Base-by-base conservation (phyloP, 1,140 invertebrate genomes). In the Trichogramma pretiosum region DNA sequence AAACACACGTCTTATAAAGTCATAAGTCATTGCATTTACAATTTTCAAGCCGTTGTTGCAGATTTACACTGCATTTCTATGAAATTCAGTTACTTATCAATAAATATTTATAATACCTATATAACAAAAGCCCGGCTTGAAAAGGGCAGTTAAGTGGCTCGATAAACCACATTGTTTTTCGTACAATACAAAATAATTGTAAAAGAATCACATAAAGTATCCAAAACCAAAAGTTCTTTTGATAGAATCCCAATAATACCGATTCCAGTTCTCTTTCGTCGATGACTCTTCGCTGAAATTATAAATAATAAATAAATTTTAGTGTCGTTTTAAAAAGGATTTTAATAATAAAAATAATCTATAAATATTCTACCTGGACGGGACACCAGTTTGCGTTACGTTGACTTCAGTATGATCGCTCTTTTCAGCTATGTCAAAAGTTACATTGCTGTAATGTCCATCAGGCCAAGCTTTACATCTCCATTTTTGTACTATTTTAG, bases 181-280 rank as follows among this genome's bases (percentile, higher is more conserved):
- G 35, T 33, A 41, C 17, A 17, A 42, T 14, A n/a, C 42, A 18
- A 44, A 38, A 26, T 41, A 5, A 50, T 17, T 33, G 26, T 14
- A 41, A 46, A 21, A 13, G 8, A 54, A 77, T 79, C 77, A 80
- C 72, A 89, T 76, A 58, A 85, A 84, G 8, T 80, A 81, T 21
- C 89, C 92, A 67, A 90, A 96, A 26, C 92, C 91, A 70, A 96
- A 95, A 1, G 87, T 85, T 62, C 86, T 79, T 70, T 90, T 93
- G 58, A 97, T 94, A 50, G 88, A 80, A 56, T 92, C 82, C 81
- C 90, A 96, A 64, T 95, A 96, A 70, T 94, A 94, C 40, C 84
- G 75, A 49, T 84, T 77, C 93, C 93, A 96, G 59, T 95, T 94
- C 51, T 84, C 78, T 60, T 77, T 80, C 13, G 91, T 96, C 35